These are phyloP conservation scores for Brassicogethes aeneus DNA, from an alignment of 2,888 invertebrate genomes.

Conservation along the genomic window DNA sequence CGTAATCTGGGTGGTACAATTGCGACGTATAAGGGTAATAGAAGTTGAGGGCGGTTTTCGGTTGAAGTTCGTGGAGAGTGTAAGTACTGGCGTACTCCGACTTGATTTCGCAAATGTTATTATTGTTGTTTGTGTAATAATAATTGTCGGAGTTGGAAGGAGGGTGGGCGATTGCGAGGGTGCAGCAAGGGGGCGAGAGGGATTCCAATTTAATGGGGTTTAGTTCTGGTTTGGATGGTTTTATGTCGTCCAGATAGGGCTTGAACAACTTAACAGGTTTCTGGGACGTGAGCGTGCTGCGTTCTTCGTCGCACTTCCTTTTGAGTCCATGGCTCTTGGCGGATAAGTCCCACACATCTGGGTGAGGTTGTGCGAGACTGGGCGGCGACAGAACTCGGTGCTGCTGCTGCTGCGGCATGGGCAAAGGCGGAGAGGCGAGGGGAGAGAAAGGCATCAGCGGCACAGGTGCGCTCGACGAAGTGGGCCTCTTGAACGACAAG, in stretches of 20 bases:
- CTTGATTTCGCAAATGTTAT: slow-evolving; percentile 24
- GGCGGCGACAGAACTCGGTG: slow-evolving; percentile 14
- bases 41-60: slow-evolving; percentile 39
- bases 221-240: background rate
- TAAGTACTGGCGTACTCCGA: slow-evolving; percentile 27
- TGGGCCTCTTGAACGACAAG: slow-evolving; percentile 36
- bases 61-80: slow-evolving; percentile 38
- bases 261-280: slow-evolving; percentile 69
- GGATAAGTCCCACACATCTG: slow-evolving; percentile 39
- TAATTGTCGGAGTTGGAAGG: slow-evolving; percentile 5
- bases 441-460: slow-evolving; percentile 17
- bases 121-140: slow-evolving; percentile 25
- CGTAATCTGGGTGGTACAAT: slow-evolving; percentile 10
- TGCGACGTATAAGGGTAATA: slow-evolving; percentile 19
- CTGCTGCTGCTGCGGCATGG: slow-evolving; percentile 15
- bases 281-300: slow-evolving; percentile 19
- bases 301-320: slow-evolving; percentile 21
- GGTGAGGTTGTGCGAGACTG: slow-evolving; percentile 21
- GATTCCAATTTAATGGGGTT: slow-evolving; percentile 22
- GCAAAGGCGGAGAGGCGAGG: slow-evolving; percentile 16
- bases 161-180: slow-evolving; percentile 32
- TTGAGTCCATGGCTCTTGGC: slow-evolving; percentile 26
- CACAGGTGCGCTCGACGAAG: slow-evolving; percentile 27
- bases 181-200: slow-evolving; percentile 35
- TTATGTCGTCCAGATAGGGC: slow-evolving; percentile 58